Conservation (phyloP, 1,140 invertebrate species). For the Bacillus rossius region DNA sequence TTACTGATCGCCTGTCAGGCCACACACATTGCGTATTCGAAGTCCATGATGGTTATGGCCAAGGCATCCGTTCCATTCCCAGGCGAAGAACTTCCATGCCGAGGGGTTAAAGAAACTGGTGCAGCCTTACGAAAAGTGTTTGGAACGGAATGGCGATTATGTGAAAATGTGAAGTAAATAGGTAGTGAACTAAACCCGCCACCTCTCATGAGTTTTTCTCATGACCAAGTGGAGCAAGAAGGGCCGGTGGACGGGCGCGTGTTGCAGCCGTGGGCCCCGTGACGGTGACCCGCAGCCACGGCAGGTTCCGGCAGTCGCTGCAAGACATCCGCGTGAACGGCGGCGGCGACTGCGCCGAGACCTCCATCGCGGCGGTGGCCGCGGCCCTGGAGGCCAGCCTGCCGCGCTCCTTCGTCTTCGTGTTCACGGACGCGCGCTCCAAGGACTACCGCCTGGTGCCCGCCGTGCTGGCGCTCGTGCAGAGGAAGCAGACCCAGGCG, state of each 20-base stretch:
- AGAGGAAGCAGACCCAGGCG: slow-evolving; percentile 66
- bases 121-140: no score
- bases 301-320: slow-evolving; percentile 51
- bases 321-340: slow-evolving; percentile 55
- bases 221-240: no score
- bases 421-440: slow-evolving; percentile 69
- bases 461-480: slow-evolving; percentile 57
- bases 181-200: no score
- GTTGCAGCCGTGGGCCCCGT: slow-evolving; percentile 55
- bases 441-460: slow-evolving; percentile 57
- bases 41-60: no score
- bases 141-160: no score
- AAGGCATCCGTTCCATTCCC: no score
- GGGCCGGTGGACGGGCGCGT: neutral
- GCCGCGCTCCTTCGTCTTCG: slow-evolving; percentile 65
- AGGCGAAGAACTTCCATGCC: no score
- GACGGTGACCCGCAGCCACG: slow-evolving; percentile 53
- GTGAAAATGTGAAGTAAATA: no score
- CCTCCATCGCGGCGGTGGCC: slow-evolving; percentile 56
- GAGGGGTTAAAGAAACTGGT: no score
- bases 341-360: slow-evolving; percentile 72
- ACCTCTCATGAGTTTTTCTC: no score
- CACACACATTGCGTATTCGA: no score
- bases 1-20: no score
- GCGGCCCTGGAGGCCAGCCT: slow-evolving; percentile 56